Conservation (phyloP, 1,140 invertebrate genomes). For the Agrilus planipennis region DNA sequence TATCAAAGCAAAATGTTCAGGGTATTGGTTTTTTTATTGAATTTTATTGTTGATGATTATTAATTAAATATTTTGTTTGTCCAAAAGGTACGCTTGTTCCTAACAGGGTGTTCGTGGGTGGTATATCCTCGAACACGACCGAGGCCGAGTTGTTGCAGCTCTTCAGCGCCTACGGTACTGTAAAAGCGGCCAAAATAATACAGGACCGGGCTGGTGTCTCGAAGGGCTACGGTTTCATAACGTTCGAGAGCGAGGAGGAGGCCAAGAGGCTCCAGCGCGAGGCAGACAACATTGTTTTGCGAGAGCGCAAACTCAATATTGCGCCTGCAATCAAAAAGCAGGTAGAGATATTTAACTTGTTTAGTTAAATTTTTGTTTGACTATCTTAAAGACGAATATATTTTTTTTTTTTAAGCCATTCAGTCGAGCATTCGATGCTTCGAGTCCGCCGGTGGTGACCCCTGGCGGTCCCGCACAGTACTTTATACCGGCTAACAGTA, state of each 20-base stretch:
- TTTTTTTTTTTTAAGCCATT: slow-evolving; percentile 20
- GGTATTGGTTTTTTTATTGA: no score
- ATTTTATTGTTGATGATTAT: no score
- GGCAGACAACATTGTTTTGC: slow-evolving; percentile 46
- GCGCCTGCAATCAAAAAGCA: slow-evolving; percentile 86
- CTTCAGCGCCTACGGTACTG: slow-evolving; percentile 78
- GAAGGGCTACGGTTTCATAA: slow-evolving; percentile 92
- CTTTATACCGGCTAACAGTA: slow-evolving; percentile 24
- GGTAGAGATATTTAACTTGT: slow-evolving; percentile 33
- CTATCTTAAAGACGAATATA: background rate
- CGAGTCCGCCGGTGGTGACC: slow-evolving; percentile 19
- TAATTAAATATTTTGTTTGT: no score
- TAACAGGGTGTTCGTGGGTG: slow-evolving; percentile 89
- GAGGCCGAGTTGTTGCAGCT: slow-evolving; percentile 72
- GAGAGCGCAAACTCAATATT: slow-evolving; percentile 77
- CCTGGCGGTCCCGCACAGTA: slow-evolving; percentile 23
- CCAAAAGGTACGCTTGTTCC: slow-evolving; percentile 76
- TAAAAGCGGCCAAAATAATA: slow-evolving; percentile 90
- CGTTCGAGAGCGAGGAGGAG: slow-evolving; percentile 86
- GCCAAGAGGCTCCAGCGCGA: slow-evolving; percentile 61
- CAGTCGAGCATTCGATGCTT: slow-evolving; percentile 23
- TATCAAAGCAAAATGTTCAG: no score
- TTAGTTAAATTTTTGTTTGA: background rate
- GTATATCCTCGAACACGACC: slow-evolving; percentile 77
- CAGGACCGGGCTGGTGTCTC: slow-evolving; percentile 85